phyloP scores from a whole-genome alignment of 2,797 vertebrate species.

The Parambassis ranga region DNA sequence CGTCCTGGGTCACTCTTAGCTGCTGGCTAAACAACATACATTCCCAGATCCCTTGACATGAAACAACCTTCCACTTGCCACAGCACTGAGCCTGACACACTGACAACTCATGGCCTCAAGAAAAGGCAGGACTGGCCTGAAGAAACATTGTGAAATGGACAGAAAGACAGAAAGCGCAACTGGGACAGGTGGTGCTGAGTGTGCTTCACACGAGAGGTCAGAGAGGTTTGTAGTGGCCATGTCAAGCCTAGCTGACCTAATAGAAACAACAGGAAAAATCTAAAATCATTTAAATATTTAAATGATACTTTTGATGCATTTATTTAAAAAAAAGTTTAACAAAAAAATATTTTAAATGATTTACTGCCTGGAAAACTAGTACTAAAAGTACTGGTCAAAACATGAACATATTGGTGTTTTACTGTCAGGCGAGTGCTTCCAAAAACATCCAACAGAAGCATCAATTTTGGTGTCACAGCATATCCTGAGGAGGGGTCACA shows the following conservation, averaged over 20 bases:
- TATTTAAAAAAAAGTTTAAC: too few species aligned
- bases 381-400: too few species aligned
- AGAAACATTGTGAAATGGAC: conserved; percentile 7
- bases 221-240: neutral
- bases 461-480: conserved; percentile 6
- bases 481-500: neutral
- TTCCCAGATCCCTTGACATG: too few species aligned
- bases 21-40: too few species aligned
- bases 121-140: conserved; percentile 6
- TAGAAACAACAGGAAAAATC: neutral
- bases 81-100: conserved; percentile 1
- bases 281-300: too few species aligned
- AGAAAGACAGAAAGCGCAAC: neutral
- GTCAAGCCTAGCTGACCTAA: neutral
- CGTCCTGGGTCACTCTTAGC: too few species aligned
- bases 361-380: too few species aligned
- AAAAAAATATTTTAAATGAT: too few species aligned
- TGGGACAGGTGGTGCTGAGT: conserved; percentile 30
- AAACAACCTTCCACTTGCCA: neutral
- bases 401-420: neutral
- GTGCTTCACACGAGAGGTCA: conserved; percentile 34
- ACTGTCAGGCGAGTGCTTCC: conserved; percentile 18
- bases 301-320: too few species aligned
- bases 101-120: conserved; percentile 32
- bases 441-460: conserved; percentile 24